These are phyloP conservation scores for Tangara arthus DNA, from an alignment of 2,797 vertebrate species.

Conservation along the genomic window DNA sequence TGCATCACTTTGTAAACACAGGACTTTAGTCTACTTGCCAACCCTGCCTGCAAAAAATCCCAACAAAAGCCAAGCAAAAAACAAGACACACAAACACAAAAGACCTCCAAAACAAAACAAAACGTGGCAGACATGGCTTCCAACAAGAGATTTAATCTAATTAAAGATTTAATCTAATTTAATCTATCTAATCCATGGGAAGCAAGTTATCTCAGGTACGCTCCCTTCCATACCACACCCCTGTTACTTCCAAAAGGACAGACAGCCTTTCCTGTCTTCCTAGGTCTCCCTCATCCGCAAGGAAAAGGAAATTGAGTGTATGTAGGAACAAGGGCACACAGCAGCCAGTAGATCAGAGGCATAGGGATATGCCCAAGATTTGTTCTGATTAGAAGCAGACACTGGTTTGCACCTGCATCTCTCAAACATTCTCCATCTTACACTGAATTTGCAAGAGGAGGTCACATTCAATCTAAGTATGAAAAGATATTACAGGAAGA, in stretches of 20 bases:
- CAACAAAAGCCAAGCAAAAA: neutral
- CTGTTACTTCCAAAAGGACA: neutral
- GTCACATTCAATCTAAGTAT: neutral
- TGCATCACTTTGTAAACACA: neutral
- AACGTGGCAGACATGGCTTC: neutral
- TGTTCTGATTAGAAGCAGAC: neutral
- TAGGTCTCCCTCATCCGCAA: neutral
- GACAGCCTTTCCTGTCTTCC: neutral
- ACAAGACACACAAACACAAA: neutral
- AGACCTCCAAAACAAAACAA: neutral
- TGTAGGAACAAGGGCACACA: accelerated
- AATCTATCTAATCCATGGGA: neutral
- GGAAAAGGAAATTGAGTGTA: neutral
- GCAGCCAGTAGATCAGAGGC: neutral
- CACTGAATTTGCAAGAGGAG: neutral
- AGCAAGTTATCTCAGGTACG: neutral
- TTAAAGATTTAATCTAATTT: neutral
- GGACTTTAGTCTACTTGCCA: neutral
- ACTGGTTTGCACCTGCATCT: neutral
- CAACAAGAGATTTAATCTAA: neutral
- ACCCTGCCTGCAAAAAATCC: neutral
- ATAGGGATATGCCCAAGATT: accelerated
- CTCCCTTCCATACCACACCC: neutral
- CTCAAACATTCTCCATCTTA: neutral
- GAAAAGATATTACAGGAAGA: neutral